Evolutionary conservation across 1,140 invertebrate genomes (phyloP).

Genomic region (Drosophila ogumai): DNA sequence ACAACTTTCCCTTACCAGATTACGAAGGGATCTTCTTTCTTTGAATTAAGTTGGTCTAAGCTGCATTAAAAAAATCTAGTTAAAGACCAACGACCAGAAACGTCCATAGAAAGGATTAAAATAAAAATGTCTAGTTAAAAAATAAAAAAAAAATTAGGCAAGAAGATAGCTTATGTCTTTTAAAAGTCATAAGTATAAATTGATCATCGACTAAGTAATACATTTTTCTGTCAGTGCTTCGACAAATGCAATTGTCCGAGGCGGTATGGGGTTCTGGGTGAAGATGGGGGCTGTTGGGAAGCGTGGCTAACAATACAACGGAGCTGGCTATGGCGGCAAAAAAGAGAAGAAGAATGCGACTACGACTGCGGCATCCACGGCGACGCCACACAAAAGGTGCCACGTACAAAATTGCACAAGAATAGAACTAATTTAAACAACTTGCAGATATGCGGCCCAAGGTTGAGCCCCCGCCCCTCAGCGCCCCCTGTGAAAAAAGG

Average conservation of each 20-base stretch:
- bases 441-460: conserved; percentile 64
- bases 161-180: no score
- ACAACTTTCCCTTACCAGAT: no score
- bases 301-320: conserved; percentile 54
- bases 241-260: conserved; percentile 65
- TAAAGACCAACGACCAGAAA: no score
- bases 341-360: conserved; percentile 32
- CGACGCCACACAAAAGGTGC: conserved; percentile 68
- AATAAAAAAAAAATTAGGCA: no score
- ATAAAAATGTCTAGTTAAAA: no score
- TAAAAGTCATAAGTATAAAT: not conserved
- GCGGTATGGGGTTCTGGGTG: not conserved
- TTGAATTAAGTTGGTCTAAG: no score
- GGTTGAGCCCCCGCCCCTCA: not conserved
- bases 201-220: not conserved
- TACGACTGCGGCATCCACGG: conserved; percentile 34
- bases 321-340: conserved; percentile 7
- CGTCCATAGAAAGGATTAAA: no score
- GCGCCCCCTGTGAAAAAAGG: conserved; percentile 23
- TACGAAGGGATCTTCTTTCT: no score
- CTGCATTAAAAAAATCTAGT: no score
- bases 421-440: conserved; percentile 82
- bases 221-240: not conserved
- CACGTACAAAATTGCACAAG: conserved; percentile 80
- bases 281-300: conserved; percentile 15